These are phyloP conservation scores for Drosophila chauvacae DNA, from an alignment of 1,140 invertebrate genomes.

Conservation along the genomic window DNA sequence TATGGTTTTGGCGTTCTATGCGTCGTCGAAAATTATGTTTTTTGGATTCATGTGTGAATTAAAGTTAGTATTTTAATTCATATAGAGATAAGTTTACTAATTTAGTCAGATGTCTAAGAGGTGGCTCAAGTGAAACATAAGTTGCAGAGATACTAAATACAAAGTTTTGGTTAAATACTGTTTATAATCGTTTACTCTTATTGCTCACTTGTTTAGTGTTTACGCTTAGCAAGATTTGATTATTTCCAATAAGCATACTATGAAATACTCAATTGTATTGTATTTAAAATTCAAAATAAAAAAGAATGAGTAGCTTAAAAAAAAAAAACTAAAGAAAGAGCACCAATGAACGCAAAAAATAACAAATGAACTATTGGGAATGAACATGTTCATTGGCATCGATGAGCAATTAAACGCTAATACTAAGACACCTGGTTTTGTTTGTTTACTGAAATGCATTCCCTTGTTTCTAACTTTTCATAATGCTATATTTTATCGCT, in stretches of 20 bases:
- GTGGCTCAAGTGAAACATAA: neutral
- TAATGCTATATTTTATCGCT: too few species aligned
- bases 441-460: too few species aligned
- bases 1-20: constrained; percentile 1
- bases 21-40: constrained; percentile 3
- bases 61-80: neutral
- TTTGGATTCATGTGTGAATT: neutral
- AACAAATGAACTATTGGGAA: neutral
- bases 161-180: neutral
- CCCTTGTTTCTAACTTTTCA: too few species aligned
- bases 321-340: neutral
- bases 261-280: neutral
- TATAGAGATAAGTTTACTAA: neutral
- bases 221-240: neutral
- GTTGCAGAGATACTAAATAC: neutral
- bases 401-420: too few species aligned
- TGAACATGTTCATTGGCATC: too few species aligned
- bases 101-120: neutral
- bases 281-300: neutral
- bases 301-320: neutral
- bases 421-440: too few species aligned
- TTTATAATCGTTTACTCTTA: neutral
- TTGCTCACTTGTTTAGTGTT: neutral
- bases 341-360: neutral
- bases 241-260: neutral